Base-by-base conservation (phyloP, 2,797 vertebrate genomes). In the Myotis daubentonii region DNA sequence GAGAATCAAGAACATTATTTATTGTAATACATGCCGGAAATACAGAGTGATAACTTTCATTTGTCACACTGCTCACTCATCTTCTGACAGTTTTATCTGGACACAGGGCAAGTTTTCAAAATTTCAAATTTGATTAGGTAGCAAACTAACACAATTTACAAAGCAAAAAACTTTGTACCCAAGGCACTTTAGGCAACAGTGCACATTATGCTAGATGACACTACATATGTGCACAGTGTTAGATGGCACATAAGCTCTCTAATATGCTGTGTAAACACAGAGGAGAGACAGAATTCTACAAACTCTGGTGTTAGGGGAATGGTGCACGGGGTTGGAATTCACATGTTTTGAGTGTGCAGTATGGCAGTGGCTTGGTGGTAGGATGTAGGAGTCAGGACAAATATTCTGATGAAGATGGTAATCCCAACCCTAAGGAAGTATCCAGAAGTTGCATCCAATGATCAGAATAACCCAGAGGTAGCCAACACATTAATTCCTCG, bases 41-140 rank as follows among this genome's bases (percentile, higher is more conserved):
- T 47, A 94, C 22, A 91, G 17, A 91, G 17, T 81, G 25, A n/a
- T 84, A 65, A 83, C 12, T 87, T 76, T 66, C 72, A 94, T 71
- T 3, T 89, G 9, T 81, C 30, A 81, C 15, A 62, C 20, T 72
- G 20, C 0, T 23, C 17, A 76, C 28, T 94, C 30, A 72, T 87
- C 41, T 65, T 76, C 76, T 62, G 60, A 75, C n/a, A 81, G 38
- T 90, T 94, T 80, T 70, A 86, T 49, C 16, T 65, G 57, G 38
- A 92, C 5, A 81, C 30, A 81, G 41, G 65, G 30, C 6, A 62
- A 93, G 10, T 49, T 88, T 80, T 82, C 22, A 82, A 82, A 91
- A 86, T n/a, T 84, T 71, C 6, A 60, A 41, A 51, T 87, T 68
- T 81, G 74, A 85, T 85, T 74, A 88, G 16, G 36, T n/a, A 92